These are phyloP conservation scores for Urocolius indicus DNA, from an alignment of 2,113 vertebrate species.

Conservation along the genomic window DNA sequence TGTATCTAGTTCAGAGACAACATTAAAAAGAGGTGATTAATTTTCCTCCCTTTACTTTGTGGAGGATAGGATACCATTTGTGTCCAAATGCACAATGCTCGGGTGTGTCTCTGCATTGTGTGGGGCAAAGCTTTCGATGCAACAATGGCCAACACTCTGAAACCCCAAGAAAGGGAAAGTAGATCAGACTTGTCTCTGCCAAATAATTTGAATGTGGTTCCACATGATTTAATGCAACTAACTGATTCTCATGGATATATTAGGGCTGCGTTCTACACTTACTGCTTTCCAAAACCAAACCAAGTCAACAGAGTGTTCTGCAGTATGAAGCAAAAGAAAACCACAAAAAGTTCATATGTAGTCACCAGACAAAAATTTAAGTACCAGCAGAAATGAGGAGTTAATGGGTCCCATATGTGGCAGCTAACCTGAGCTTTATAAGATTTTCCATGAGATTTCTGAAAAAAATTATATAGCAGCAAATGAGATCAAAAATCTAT, in stretches of 20 bases:
- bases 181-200: not conserved
- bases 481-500: conserved; percentile 58
- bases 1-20: not conserved
- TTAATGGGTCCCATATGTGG: conserved; percentile 76
- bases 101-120: not conserved
- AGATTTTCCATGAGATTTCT: conserved; percentile 73
- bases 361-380: conserved; percentile 81
- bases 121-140: not conserved
- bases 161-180: not conserved
- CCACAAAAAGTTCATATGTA: conserved; percentile 53
- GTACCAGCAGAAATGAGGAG: conserved; percentile 77
- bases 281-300: conserved; percentile 64
- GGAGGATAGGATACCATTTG: not conserved
- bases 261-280: not conserved
- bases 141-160: not conserved
- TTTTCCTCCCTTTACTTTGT: not conserved
- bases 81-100: not conserved
- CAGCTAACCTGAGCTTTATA: conserved; percentile 69
- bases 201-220: conserved; percentile 9
- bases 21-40: conserved; percentile 11
- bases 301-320: conserved; percentile 60
- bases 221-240: conserved; percentile 6
- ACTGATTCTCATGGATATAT: not conserved
- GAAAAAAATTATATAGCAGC: conserved; percentile 42
- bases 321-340: conserved; percentile 72